Evolutionary conservation across 2,888 invertebrate genomes (phyloP), one percentile per base, ranked within the genome.

Genomic region (Pollenia griseotomentosa): DNA sequence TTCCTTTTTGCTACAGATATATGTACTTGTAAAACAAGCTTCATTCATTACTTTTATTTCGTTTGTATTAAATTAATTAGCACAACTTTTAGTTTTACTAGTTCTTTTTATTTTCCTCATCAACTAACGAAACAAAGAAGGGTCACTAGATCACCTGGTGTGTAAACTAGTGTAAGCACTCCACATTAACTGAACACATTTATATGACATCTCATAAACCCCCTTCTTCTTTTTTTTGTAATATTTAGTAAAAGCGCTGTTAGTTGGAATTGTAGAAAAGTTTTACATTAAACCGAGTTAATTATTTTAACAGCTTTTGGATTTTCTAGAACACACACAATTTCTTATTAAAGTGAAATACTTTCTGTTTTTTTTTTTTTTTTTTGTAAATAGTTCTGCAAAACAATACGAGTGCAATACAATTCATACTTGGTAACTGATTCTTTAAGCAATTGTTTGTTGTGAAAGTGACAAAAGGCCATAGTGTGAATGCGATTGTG

Each of bases 281-380:
- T 80, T 66, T 73, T 59, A 12, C 75, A 83, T 14, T n/a, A 81
- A 81, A 63, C 73, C 46, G 78, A 87, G 78, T 68, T 87, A 87
- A 87, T 87, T 87, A 87, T 81, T 87, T 87, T 87, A 87, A 87
- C 78, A 87, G 87, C 84, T 87, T 87, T 87, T 85, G 19, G 77
- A 53, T 23, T 75, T 80, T 71, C 51, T 68, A 71, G 79, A 73
- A 23, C 63, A 78, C 53, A 68, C 19, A 77, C 33, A 33, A 33
- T 9, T 23, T n/a, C 40, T 11, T 19, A 16, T 19, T 4, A 57
- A 53, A 84, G 23, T 42, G 2, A 66, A 33, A 73, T n/a, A 73
- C 53, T 71, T 9, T 46, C 42, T 19, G 2, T 23, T 51, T n/a
- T 19, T 68, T 23, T 63, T 19, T 68, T 23, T 63, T 59, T 19